Percentiles rank a stretch among this genome's conserved stretches.
Evolutionary conservation across 2,113 vertebrate species (phyloP).

Genomic region (Alethe castanea): DNA sequence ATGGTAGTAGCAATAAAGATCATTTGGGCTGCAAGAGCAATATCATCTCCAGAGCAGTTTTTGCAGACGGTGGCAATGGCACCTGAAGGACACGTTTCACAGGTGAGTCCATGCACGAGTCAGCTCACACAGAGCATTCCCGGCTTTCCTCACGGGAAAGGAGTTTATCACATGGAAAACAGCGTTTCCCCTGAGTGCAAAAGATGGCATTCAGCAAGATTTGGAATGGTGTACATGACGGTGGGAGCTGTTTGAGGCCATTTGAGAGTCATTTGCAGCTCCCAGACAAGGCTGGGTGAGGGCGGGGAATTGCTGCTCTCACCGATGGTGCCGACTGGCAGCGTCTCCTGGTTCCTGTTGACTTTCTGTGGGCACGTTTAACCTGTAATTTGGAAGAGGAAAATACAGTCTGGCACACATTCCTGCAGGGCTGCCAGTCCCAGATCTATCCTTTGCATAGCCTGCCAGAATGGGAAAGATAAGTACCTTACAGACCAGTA

Average conservation of each 20-base stretch:
- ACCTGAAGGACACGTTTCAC: neutral
- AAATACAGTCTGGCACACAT: slow-evolving; percentile 31
- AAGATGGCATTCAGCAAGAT: neutral
- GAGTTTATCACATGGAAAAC: neutral
- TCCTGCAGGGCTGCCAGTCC: slow-evolving; percentile 30
- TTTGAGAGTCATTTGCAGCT: neutral
- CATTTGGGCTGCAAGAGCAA: neutral
- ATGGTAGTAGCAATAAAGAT: neutral
- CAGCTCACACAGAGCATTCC: neutral
- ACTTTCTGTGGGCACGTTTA: slow-evolving; percentile 41
- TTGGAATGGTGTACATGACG: neutral
- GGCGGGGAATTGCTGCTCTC: neutral
- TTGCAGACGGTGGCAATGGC: neutral
- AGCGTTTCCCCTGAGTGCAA: neutral
- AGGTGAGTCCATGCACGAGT: accelerated
- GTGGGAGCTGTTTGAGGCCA: neutral
- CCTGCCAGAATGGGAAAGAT: slow-evolving; percentile 10
- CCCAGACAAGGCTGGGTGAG: neutral
- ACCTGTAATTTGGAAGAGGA: slow-evolving; percentile 50
- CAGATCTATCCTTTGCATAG: neutral
- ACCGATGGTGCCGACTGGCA: neutral
- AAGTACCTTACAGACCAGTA: slow-evolving; percentile 53
- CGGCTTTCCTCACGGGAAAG: neutral
- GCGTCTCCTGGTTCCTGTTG: neutral
- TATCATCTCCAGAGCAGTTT: neutral